These are phyloP conservation scores for Himalopsyche phryganea DNA, from an alignment of 1,140 invertebrate species.

Conservation along the genomic window DNA sequence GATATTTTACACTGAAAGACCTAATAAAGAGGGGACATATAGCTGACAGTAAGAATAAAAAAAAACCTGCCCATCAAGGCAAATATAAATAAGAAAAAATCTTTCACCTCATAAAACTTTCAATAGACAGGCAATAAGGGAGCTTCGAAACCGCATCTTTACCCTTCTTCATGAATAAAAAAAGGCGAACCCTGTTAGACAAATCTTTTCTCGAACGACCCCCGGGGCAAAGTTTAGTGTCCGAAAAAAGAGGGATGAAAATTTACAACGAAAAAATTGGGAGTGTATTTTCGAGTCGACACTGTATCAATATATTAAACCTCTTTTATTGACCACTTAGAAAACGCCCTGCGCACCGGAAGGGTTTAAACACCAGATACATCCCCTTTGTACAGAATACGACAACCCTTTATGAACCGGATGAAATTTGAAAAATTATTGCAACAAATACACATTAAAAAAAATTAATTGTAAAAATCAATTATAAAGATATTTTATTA, in stretches of 20 bases:
- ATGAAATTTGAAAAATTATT: too few species aligned
- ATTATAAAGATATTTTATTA: too few species aligned
- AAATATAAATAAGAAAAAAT: too few species aligned
- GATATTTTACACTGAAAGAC: too few species aligned
- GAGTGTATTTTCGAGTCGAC: conserved; percentile 24
- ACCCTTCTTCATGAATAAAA: conserved; percentile 14
- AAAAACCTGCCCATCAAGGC: too few species aligned
- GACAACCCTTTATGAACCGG: conserved; percentile 14
- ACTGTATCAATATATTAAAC: conserved; percentile 27
- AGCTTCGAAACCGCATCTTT: too few species aligned
- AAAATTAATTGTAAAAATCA: too few species aligned
- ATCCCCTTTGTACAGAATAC: conserved; percentile 4
- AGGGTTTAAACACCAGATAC: conserved; percentile 17
- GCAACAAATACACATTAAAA: too few species aligned
- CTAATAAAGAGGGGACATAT: too few species aligned
- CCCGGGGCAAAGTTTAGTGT: conserved; percentile 5
- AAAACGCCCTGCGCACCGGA: conserved; percentile 17
- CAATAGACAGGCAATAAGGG: too few species aligned
- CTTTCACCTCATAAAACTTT: too few species aligned
- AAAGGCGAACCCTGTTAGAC: conserved; percentile 23
- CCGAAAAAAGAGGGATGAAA: conserved; percentile 10
- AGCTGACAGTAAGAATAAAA: too few species aligned
- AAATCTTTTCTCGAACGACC: conserved; percentile 26
- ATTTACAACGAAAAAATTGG: conserved; percentile 14
- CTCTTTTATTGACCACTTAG: conserved; percentile 27